Evolutionary conservation across 92 coral and sea anemone species (phyloP).

Genomic region (Metridium senile): DNA sequence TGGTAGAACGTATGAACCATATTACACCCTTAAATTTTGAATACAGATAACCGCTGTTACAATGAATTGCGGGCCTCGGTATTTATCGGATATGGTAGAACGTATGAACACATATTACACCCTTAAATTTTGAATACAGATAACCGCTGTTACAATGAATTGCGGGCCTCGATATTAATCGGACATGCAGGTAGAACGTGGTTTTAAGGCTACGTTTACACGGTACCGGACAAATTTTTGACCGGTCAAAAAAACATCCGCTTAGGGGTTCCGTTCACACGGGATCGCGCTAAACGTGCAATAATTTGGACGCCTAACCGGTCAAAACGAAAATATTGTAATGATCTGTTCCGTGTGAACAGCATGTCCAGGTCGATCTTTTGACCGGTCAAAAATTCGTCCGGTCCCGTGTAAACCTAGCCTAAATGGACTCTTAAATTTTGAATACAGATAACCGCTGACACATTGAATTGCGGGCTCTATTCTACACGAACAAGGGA

Average conservation of each 20-base stretch:
- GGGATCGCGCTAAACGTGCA: no score
- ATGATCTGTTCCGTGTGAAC: no score
- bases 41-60: background rate
- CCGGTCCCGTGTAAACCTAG: no score
- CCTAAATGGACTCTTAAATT: background rate
- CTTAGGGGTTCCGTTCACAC: no score
- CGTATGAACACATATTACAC: background rate
- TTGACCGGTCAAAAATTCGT: no score
- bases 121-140: background rate
- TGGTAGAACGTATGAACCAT: background rate
- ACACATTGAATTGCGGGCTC: background rate
- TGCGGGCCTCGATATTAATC: background rate
- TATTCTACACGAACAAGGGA: background rate
- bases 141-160: background rate
- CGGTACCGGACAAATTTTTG: no score
- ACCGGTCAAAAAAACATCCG: no score
- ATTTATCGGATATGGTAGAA: background rate
- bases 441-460: background rate
- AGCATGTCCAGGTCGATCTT: no score
- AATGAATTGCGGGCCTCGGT: background rate
- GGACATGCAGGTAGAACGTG: background rate
- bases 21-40: no score
- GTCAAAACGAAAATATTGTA: no score
- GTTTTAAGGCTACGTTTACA: no score
- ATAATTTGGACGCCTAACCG: no score